Conservation (phyloP, 2,113 vertebrate species). For the Chrysochloris asiatica region DNA sequence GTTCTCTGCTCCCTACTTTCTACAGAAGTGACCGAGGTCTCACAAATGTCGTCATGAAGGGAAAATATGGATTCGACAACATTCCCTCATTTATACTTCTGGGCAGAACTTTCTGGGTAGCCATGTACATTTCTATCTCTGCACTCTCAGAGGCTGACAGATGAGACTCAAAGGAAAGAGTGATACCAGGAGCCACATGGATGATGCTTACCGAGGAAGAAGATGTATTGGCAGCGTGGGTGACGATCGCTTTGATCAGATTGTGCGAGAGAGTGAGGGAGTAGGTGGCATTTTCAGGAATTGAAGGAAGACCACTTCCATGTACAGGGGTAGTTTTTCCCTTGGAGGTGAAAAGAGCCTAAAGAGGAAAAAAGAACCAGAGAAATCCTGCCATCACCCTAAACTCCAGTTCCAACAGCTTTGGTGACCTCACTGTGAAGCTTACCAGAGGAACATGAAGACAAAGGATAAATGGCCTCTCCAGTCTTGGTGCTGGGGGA, state of each 20-base stretch:
- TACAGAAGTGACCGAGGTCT: neutral
- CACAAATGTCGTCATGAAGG: neutral
- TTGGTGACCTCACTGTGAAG: neutral
- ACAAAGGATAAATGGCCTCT: neutral
- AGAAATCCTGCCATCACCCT: neutral
- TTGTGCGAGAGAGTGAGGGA: neutral
- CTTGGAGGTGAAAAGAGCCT: constrained; percentile 1
- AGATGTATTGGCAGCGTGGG: neutral
- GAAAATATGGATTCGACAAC: neutral
- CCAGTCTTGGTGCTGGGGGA: neutral
- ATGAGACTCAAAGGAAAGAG: neutral
- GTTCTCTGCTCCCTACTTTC: neutral
- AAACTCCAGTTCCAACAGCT: neutral
- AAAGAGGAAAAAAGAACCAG: constrained; percentile 3
- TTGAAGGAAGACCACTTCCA: neutral
- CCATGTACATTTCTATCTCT: neutral
- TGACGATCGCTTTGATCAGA: neutral
- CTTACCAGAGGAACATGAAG: neutral
- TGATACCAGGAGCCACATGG: no score
- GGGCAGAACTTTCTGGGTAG: neutral
- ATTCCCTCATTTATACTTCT: neutral
- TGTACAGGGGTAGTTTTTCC: neutral
- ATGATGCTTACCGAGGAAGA: constrained; percentile 36
- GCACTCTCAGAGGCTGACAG: neutral
- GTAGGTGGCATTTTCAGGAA: neutral